phyloP scores from a whole-genome alignment of 2,797 vertebrate genomes.

The Enteromius paludinosus region DNA sequence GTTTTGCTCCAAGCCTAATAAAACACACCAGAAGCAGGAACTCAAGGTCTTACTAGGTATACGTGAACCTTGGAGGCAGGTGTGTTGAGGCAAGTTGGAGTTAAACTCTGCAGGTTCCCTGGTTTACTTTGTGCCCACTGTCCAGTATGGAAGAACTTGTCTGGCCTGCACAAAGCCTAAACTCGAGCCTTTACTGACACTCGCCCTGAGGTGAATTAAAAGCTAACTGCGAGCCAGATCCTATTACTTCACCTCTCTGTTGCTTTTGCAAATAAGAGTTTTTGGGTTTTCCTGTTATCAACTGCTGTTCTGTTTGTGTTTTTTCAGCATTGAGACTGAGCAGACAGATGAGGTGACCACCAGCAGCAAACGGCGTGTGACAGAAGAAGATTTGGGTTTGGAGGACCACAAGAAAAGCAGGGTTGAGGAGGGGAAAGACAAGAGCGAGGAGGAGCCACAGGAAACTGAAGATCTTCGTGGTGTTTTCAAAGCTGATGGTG shows the following conservation, averaged over 20 bases:
- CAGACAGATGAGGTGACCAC: constrained; percentile 60
- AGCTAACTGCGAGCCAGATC: not conserved
- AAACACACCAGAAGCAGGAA: too few species aligned
- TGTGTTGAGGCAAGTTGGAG: too few species aligned
- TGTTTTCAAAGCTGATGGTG: constrained; percentile 70
- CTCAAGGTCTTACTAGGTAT: too few species aligned
- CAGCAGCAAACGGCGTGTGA: constrained; percentile 67
- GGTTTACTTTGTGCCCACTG: not conserved
- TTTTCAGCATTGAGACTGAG: constrained; percentile 54
- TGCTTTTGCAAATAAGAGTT: not conserved
- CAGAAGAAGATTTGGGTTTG: constrained; percentile 64
- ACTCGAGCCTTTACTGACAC: not conserved
- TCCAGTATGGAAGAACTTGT: not conserved
- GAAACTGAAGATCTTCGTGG: constrained; percentile 66
- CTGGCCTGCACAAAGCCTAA: not conserved
- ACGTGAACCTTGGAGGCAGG: too few species aligned
- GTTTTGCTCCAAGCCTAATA: too few species aligned
- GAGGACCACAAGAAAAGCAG: constrained; percentile 73
- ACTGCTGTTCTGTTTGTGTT: constrained; percentile 69
- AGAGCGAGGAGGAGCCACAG: constrained; percentile 59
- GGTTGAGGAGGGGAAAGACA: constrained; percentile 60
- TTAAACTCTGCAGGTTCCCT: too few species aligned
- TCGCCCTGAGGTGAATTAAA: not conserved
- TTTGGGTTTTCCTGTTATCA: constrained; percentile 52
- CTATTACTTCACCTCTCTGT: not conserved